Percentiles rank a stretch among this genome's conserved stretches.
Conservation (phyloP, 37 sponge, comb jelly and placozoan genomes). For the Diacarnus erythraeanus region DNA sequence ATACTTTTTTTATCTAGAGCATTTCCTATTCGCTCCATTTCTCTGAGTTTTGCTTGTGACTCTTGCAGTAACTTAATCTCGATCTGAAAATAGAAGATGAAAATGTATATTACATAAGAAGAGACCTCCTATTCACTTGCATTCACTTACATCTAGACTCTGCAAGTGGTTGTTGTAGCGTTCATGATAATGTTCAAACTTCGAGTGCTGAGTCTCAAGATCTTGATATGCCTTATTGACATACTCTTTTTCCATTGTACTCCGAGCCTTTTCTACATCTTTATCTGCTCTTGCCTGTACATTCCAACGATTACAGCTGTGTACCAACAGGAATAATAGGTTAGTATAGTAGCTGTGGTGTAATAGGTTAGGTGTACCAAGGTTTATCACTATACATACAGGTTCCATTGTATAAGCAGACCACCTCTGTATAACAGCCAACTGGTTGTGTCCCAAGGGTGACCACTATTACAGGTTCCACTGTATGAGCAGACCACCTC, state of each 20-base stretch:
- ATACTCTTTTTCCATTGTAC: constrained; percentile 34
- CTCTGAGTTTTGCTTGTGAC: constrained; percentile 26
- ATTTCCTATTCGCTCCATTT: constrained; percentile 34
- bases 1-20: constrained; percentile 58
- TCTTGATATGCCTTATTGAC: constrained; percentile 8
- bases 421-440: too few species aligned
- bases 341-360: too few species aligned
- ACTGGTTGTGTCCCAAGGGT: too few species aligned
- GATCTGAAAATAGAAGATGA: constrained; percentile 28
- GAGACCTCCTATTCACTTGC: neutral
- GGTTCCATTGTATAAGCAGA: too few species aligned
- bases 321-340: neutral
- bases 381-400: too few species aligned
- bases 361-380: too few species aligned
- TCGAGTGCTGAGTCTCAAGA: neutral
- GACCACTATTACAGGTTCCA: too few species aligned
- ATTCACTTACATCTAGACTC: constrained; percentile 33
- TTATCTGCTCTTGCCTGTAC: constrained; percentile 27
- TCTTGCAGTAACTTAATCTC: constrained; percentile 43
- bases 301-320: constrained; percentile 70
- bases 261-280: constrained; percentile 34
- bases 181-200: constrained; percentile 38
- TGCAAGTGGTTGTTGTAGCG: constrained; percentile 61
- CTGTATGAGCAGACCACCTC: too few species aligned
- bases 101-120: neutral